Evolutionary conservation across 2,888 invertebrate species (phyloP).

Genomic region (Drosophila tripunctata): DNA sequence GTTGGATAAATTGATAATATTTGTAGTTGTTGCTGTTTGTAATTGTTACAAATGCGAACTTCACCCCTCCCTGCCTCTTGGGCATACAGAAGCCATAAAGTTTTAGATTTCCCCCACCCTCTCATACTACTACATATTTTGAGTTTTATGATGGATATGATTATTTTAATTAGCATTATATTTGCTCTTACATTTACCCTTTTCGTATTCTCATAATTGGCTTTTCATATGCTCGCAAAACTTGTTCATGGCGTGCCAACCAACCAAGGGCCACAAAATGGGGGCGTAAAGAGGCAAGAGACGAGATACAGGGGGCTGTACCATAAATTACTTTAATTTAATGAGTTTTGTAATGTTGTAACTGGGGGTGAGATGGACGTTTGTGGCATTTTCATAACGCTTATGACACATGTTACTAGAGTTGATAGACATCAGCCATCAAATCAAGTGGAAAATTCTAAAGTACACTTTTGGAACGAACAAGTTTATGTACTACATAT

Average conservation of each 20-base stretch:
- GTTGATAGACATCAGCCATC: slow-evolving; percentile 69
- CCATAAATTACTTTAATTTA: slow-evolving; percentile 78
- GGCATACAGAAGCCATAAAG: slow-evolving; percentile 3
- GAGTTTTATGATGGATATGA: slow-evolving; percentile 77
- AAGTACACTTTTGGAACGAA: slow-evolving; percentile 13
- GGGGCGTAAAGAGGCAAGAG: neutral
- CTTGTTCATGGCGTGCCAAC: slow-evolving; percentile 25
- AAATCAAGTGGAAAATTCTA: slow-evolving; percentile 58
- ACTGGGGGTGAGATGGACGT: neutral
- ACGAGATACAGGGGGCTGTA: slow-evolving; percentile 1
- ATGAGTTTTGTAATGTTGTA: slow-evolving; percentile 68
- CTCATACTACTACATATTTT: neutral
- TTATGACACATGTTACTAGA: slow-evolving; percentile 73
- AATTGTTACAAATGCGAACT: slow-evolving; percentile 66
- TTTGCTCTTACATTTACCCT: slow-evolving; percentile 70
- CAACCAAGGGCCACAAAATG: too few species aligned
- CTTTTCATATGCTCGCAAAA: slow-evolving; percentile 77
- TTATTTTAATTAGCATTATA: slow-evolving; percentile 80
- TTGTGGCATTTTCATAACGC: slow-evolving; percentile 62
- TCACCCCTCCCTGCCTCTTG: slow-evolving; percentile 4
- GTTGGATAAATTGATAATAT: slow-evolving; percentile 68
- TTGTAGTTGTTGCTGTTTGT: slow-evolving; percentile 48
- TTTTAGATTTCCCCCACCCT: neutral
- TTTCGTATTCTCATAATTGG: slow-evolving; percentile 67
- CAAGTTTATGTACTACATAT: neutral